Conservation (phyloP, 2,113 vertebrate genomes). For the Tonatia bakeri region DNA sequence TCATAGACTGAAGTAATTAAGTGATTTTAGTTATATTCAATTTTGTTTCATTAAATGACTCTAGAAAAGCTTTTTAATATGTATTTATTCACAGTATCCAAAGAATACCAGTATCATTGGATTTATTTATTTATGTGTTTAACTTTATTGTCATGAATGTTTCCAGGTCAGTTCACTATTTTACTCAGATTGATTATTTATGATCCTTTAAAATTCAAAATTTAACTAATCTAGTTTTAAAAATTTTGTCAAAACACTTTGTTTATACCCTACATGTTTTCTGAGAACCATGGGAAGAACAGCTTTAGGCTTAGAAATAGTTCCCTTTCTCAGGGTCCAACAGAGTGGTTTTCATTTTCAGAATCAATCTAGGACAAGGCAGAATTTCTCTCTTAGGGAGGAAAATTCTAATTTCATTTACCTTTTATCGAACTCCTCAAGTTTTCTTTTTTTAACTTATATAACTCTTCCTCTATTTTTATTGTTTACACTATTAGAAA, state of each 20-base stretch:
- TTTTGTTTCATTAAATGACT: neutral
- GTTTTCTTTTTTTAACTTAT: conserved; percentile 41
- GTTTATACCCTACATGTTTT: conserved; percentile 33
- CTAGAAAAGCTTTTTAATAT: neutral
- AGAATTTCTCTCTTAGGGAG: conserved; percentile 76
- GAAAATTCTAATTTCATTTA: conserved; percentile 74
- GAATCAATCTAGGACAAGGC: conserved; percentile 62
- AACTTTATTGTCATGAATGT: neutral
- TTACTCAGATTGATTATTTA: neutral
- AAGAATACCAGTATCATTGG: neutral
- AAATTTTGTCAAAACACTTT: neutral
- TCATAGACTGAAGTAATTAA: neutral
- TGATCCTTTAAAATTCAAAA: conserved; percentile 39
- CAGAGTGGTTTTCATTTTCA: conserved; percentile 60
- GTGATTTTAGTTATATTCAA: neutral
- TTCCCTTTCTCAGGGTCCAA: conserved; percentile 28
- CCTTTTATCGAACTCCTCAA: conserved; percentile 65
- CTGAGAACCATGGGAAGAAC: conserved; percentile 78
- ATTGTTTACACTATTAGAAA: neutral
- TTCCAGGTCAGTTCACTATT: neutral
- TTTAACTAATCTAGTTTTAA: conserved; percentile 6
- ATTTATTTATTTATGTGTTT: conserved; percentile 10
- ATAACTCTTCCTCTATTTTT: neutral
- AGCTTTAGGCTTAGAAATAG: conserved; percentile 53
- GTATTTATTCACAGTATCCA: neutral